Conservation (phyloP, 2,888 invertebrate genomes). For the Scotopteryx bipunctaria region DNA sequence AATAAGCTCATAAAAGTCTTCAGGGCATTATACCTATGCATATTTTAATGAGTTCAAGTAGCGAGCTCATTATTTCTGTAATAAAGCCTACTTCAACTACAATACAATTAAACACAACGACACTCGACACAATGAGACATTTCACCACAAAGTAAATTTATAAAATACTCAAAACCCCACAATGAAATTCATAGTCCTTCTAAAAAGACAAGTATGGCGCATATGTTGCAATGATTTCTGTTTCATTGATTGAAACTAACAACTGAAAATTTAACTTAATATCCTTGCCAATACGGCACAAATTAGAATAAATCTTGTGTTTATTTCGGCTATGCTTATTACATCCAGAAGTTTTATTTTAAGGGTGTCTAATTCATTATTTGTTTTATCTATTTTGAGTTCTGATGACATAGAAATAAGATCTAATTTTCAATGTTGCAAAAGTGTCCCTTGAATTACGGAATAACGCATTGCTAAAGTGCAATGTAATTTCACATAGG, state of each 20-base stretch:
- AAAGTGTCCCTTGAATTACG: not conserved
- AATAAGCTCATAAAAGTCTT: not conserved
- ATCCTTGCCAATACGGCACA: not conserved
- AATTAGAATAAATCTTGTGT: not conserved
- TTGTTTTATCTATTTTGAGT: not conserved
- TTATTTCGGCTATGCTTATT: slow-evolving; percentile 6
- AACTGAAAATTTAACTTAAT: slow-evolving; percentile 3
- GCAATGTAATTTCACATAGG: slow-evolving; percentile 12
- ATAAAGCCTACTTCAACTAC: slow-evolving; percentile 18
- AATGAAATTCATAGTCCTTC: slow-evolving; percentile 47
- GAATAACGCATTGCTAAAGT: slow-evolving; percentile 16
- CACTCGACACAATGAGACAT: slow-evolving; percentile 44
- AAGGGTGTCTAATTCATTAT: slow-evolving; percentile 3
- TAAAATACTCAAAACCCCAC: slow-evolving; percentile 46
- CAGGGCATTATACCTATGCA: not conserved
- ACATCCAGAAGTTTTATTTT: slow-evolving; percentile 45
- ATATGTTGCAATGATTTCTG: slow-evolving; percentile 58
- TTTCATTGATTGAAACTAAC: not conserved
- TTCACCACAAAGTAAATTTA: slow-evolving; percentile 44
- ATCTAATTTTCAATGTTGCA: not conserved
- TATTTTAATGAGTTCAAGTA: not conserved
- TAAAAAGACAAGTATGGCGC: slow-evolving; percentile 57
- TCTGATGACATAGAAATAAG: not conserved
- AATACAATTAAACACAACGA: slow-evolving; percentile 38
- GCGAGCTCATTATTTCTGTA: slow-evolving; percentile 12